Percentiles rank a stretch among this genome's conserved stretches.
Evolutionary conservation across 2,113 vertebrate genomes (phyloP).

Genomic region (Menura novaehollandiae): DNA sequence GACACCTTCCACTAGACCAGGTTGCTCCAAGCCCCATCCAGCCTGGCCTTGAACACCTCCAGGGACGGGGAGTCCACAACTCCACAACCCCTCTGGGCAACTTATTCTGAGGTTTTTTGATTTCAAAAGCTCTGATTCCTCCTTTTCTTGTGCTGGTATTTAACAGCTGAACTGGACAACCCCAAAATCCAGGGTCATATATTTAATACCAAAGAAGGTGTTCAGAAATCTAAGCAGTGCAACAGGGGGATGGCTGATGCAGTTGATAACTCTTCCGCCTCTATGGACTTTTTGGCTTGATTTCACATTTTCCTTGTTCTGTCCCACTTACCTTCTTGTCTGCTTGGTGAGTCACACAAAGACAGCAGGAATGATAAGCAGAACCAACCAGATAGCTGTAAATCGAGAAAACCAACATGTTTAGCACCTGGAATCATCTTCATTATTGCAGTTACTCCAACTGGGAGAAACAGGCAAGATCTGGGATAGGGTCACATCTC

Average conservation of each 20-base stretch:
- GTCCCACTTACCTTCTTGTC: neutral
- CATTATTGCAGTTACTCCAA: neutral
- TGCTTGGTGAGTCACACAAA: neutral
- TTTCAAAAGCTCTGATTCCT: neutral
- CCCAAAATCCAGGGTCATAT: neutral
- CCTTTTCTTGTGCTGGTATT: neutral
- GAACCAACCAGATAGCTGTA: neutral
- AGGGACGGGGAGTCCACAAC: neutral
- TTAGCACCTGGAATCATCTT: neutral
- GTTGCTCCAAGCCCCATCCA: neutral
- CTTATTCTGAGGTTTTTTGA: neutral
- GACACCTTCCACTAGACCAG: neutral
- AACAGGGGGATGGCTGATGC: neutral
- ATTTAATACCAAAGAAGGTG: neutral
- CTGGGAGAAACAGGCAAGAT: neutral
- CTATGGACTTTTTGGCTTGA: neutral
- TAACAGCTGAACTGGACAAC: neutral
- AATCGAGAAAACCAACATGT: neutral
- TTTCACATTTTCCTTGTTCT: neutral
- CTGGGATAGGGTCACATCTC: neutral
- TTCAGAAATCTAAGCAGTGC: neutral
- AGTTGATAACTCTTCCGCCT: neutral
- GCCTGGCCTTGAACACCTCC: neutral
- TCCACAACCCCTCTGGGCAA: neutral
- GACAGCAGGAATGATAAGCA: neutral